Evolutionary conservation across 2,888 invertebrate genomes (phyloP).

Genomic region (Carcina quercana): DNA sequence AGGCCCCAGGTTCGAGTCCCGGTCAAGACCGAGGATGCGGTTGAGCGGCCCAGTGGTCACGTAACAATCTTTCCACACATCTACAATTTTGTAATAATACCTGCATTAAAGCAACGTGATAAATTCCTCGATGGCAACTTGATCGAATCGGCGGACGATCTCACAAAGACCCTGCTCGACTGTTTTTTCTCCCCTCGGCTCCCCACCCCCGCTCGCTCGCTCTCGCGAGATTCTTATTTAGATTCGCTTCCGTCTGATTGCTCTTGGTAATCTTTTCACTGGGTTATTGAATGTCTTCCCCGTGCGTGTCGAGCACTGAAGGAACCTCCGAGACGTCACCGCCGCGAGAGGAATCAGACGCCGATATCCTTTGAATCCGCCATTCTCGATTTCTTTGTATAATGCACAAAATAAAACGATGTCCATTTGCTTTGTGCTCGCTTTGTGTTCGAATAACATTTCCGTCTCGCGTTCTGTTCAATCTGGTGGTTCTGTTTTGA

Average conservation of each 20-base stretch:
- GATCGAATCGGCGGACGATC: conserved; percentile 60
- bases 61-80: conserved; percentile 21
- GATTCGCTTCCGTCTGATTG: conserved; percentile 75
- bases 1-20: conserved; percentile 70
- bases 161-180: conserved; percentile 58
- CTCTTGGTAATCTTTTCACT: conserved; percentile 74
- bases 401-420: conserved; percentile 37
- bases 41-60: conserved; percentile 30
- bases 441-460: conserved; percentile 20
- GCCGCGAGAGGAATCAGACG: conserved; percentile 41
- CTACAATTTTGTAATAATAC: conserved; percentile 35
- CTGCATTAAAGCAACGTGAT: conserved; percentile 49
- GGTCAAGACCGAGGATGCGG: conserved; percentile 66
- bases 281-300: conserved; percentile 72
- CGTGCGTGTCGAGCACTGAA: conserved; percentile 59
- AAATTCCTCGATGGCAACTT: conserved; percentile 58
- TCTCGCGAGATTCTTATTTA: conserved; percentile 74
- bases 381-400: conserved; percentile 39
- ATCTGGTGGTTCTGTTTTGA: background rate
- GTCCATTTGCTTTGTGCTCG: conserved; percentile 34
- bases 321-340: conserved; percentile 26
- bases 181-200: conserved; percentile 49
- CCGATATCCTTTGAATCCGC: conserved; percentile 44
- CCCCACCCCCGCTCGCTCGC: conserved; percentile 53
- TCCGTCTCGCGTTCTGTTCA: conserved; percentile 11